phyloP scores from a whole-genome alignment of 2,113 vertebrate genomes.

The Macquaria australasica region DNA sequence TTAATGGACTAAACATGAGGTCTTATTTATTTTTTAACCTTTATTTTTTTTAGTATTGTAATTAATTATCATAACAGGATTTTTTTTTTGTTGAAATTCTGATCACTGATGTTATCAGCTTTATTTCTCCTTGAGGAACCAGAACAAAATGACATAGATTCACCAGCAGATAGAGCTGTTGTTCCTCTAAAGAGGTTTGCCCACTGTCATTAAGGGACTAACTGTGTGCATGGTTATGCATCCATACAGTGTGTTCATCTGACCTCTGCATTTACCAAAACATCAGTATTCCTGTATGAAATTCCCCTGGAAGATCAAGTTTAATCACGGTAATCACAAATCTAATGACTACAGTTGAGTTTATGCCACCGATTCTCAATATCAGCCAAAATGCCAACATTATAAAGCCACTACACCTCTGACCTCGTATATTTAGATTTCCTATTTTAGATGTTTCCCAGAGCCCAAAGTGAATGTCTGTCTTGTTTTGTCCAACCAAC shows the following conservation, averaged over 20 bases:
- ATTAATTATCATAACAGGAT: not conserved
- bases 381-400: not conserved
- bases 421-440: not conserved
- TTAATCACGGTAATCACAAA: not conserved
- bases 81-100: no score
- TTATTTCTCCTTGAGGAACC: not conserved
- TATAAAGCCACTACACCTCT: not conserved
- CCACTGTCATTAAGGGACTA: no score
- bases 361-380: not conserved
- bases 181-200: not conserved
- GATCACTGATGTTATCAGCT: not conserved
- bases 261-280: not conserved
- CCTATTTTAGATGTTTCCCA: not conserved
- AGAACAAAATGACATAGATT: not conserved
- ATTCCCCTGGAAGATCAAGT: not conserved
- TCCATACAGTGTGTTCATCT: not conserved
- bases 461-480: not conserved
- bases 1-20: no score
- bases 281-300: not conserved
- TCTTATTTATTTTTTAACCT: no score
- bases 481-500: not conserved
- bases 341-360: not conserved
- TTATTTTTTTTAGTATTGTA: no score
- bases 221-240: not conserved
- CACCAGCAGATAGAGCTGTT: constrained; percentile 23